phyloP scores from a whole-genome alignment of 2,113 vertebrate species.

The Myrmecophaga tridactyla region DNA sequence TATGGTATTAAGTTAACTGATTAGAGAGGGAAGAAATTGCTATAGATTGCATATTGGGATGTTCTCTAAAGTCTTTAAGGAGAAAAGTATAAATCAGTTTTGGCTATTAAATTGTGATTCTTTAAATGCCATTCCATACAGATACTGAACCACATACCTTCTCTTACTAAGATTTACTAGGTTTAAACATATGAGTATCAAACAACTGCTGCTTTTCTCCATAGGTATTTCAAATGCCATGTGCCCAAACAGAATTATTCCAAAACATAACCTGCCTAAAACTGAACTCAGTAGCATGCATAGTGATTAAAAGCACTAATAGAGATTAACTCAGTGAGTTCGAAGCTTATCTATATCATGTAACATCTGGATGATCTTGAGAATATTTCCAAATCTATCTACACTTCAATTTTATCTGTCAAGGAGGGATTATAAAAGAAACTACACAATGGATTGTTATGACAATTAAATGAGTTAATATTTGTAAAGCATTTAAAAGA shows the following conservation, averaged over 20 bases:
- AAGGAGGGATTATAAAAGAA: not conserved
- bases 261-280: not conserved
- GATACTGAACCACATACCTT: not conserved
- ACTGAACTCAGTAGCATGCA: not conserved
- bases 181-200: not conserved
- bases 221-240: not conserved
- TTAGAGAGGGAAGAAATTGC: conserved; percentile 24
- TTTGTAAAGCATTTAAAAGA: too few species aligned
- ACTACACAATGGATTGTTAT: not conserved
- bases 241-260: not conserved
- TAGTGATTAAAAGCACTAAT: not conserved
- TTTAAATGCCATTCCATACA: not conserved
- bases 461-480: not conserved
- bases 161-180: not conserved
- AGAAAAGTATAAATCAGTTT: conserved; percentile 25
- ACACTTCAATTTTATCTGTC: not conserved
- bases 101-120: conserved; percentile 26
- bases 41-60: not conserved
- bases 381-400: not conserved
- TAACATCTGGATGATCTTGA: not conserved
- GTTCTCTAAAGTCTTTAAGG: not conserved
- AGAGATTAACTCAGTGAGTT: not conserved
- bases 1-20: not conserved
- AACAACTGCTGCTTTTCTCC: not conserved
- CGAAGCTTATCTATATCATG: not conserved